A percentile compares a stretch with the other conserved stretches of the same genome.
These are phyloP conservation scores for Vulpes lagopus DNA, from an alignment of 2,113 vertebrate species.

Conservation along the genomic window DNA sequence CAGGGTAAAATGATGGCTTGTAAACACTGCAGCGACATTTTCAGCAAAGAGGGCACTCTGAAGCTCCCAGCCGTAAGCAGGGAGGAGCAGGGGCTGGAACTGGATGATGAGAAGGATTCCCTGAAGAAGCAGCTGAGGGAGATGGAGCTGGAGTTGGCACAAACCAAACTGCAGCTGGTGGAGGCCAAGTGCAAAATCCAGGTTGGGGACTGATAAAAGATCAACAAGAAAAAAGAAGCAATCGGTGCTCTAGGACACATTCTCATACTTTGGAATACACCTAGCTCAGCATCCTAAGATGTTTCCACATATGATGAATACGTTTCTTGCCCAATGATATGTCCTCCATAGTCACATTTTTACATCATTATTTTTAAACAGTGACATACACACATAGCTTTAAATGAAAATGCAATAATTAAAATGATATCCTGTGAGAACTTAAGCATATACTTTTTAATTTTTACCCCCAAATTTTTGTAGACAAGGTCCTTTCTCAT, in stretches of 20 bases:
- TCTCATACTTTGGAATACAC: background rate
- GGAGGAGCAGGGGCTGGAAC: constrained; percentile 88
- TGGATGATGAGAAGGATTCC: constrained; percentile 96
- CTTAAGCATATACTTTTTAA: background rate
- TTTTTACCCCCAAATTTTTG: background rate
- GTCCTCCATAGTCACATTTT: background rate
- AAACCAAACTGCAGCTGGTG: constrained; percentile 99
- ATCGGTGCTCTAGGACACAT: background rate
- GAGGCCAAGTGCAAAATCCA: constrained; percentile 99
- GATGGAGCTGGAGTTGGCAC: constrained; percentile 98
- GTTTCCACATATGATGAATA: too few species aligned
- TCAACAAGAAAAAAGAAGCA: background rate
- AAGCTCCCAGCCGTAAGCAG: constrained; percentile 86
- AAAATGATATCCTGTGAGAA: background rate
- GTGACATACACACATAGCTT: background rate
- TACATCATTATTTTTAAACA: background rate
- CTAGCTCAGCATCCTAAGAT: background rate
- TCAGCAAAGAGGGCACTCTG: constrained; percentile 93
- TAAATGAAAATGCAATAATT: constrained; percentile 18
- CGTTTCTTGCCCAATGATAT: background rate
- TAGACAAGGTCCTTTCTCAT: background rate
- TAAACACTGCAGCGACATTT: constrained; percentile 96
- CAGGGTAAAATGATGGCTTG: constrained; percentile 97
- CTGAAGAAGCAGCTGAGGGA: constrained; percentile 97
- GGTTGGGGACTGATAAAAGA: constrained; percentile 86